Evolutionary conservation across 2,797 vertebrate genomes (phyloP).

Genomic region (Pogonophryne albipinna): DNA sequence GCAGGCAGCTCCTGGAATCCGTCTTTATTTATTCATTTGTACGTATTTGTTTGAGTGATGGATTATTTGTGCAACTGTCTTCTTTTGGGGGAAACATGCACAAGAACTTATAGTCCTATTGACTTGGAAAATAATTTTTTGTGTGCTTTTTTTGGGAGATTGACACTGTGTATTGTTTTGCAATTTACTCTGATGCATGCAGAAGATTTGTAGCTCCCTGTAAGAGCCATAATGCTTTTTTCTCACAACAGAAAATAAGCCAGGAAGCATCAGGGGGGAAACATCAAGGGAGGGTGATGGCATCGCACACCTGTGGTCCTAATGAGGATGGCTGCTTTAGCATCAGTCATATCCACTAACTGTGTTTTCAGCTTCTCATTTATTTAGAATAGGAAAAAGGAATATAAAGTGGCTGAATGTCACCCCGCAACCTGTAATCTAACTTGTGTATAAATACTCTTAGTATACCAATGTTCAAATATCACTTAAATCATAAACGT

Average conservation of each 20-base stretch:
- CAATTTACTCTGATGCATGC: slow-evolving; percentile 20
- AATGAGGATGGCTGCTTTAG: slow-evolving; percentile 62
- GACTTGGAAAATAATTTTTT: slow-evolving; percentile 32
- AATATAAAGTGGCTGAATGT: slow-evolving; percentile 20
- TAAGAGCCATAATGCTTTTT: slow-evolving; percentile 34
- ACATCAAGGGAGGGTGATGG: slow-evolving; percentile 51
- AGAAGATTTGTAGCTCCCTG: slow-evolving; percentile 16
- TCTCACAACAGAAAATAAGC: slow-evolving; percentile 48
- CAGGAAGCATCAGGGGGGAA: slow-evolving; percentile 38
- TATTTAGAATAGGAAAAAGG: slow-evolving; percentile 40
- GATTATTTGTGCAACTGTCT: slow-evolving; percentile 65
- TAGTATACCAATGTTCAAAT: background rate
- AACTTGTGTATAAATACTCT: background rate
- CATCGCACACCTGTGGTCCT: slow-evolving; percentile 74
- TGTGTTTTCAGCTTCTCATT: slow-evolving; percentile 42
- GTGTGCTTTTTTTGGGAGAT: background rate
- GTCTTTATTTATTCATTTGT: slow-evolving; percentile 74
- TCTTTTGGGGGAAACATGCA: slow-evolving; percentile 25
- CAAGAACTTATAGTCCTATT: slow-evolving; percentile 32
- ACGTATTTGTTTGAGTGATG: slow-evolving; percentile 71
- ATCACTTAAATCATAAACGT: background rate
- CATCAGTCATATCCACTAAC: slow-evolving; percentile 61
- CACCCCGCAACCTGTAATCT: background rate
- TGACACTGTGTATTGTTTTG: slow-evolving; percentile 7
- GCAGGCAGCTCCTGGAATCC: slow-evolving; percentile 67